phyloP scores from a whole-genome alignment of 2,113 vertebrate genomes.

The Corythornis madagascariensis region DNA sequence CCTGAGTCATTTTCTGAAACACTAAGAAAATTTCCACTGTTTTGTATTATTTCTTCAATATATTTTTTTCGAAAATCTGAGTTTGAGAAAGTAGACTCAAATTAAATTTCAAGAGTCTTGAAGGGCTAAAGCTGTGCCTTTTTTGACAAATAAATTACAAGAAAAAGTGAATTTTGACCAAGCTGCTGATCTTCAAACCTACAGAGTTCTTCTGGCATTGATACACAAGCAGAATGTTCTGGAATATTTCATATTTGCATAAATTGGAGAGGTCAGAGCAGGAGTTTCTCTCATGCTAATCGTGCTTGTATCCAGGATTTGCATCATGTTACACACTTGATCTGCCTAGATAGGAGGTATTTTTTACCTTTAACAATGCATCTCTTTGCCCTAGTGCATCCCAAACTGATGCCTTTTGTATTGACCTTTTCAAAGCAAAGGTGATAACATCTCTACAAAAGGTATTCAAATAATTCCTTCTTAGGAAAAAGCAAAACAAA shows the following conservation, averaged over 20 bases:
- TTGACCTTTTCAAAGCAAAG: background rate
- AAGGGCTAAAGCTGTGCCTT: background rate
- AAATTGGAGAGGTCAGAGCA: background rate
- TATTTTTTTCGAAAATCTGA: background rate
- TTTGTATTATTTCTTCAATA: background rate
- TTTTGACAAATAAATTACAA: background rate
- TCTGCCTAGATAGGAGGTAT: background rate
- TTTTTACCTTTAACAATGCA: background rate
- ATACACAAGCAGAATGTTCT: background rate
- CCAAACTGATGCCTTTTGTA: background rate
- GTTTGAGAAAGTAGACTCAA: background rate
- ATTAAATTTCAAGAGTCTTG: background rate
- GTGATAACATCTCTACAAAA: background rate
- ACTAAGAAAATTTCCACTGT: background rate
- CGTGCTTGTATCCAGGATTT: background rate
- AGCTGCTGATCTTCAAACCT: background rate
- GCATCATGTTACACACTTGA: background rate
- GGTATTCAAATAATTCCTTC: background rate
- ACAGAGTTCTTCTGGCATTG: background rate
- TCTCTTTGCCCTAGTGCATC: background rate
- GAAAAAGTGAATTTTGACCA: background rate
- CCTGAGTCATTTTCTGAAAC: background rate
- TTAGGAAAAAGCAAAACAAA: background rate
- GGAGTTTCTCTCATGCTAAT: background rate
- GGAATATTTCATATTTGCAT: background rate